Base-by-base conservation (phyloP, 2,888 invertebrate genomes). In the Caenorhabditis macrosperma region DNA sequence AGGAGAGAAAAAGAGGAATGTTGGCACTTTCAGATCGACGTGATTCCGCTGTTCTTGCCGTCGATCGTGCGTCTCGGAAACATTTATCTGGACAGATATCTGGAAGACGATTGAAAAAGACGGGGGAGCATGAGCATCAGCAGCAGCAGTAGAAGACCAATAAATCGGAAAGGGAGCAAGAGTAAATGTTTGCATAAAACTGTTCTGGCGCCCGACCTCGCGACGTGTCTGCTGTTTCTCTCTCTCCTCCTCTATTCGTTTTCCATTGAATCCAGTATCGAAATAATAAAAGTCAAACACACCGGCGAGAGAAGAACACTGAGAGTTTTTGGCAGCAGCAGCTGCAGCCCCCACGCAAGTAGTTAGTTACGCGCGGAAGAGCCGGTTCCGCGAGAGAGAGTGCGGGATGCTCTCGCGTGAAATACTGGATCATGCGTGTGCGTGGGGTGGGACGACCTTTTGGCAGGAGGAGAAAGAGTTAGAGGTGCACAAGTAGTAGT, bases 11-110 rank as follows among this genome's bases (percentile, higher is more conserved):
- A 38, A 38, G 12, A 33, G 5, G 6, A 33, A 33, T 28, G 0
- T 17, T n/a, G 15, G n/a, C 15, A 22, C 10, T 50, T 68, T 22
- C 71, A 84, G 80, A 59, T 85, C 26, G 83, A 83, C 33, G 72
- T 85, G 20, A 71, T 85, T 4, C 85, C 85, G 1, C 50, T 84
- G 4, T 82, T 82, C 46, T 64, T 85, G 17, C 85, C 85, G 9
- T 64, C 72, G 2, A 81, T 82, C 17, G 76, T 82, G 20, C 63
- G 71, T 46, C 64, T 85, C 17, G 85, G 85, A 1, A 81, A 79
- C 24, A 81, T 85, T 60, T 85, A 82, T 44, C 72, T 85, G 38
- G 85, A 85, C 63, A 68, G 82, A 68, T 77, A 81, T 35, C 63
- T 81, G 1, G 78, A 81, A 35, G 81, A 82, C 50, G 66, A 74